Evolutionary conservation across 1,140 invertebrate genomes (phyloP), one percentile per base, ranked within the genome.

Genomic region (Myzus persicae): DNA sequence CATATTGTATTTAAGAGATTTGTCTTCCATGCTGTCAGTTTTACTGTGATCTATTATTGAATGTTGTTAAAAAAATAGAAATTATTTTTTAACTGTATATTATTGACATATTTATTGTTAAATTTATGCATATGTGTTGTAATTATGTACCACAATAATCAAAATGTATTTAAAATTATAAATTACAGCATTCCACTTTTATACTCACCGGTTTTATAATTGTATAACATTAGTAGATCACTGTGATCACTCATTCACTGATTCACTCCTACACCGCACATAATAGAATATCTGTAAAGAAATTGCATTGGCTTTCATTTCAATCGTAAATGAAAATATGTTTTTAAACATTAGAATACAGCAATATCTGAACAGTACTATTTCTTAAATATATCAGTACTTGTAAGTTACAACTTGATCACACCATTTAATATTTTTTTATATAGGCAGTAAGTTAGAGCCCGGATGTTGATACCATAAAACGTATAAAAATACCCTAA

Each of bases 31-130:
- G 36, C 67, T 92, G 18, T 81, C 81, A 82, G 42, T 82, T 36
- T 26, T 38, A 46, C 91, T 92, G 91, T 93, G 81, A 93, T 93
- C 44, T 93, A 42, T 93, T 92, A 42, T 67, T 90, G 89, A 90
- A 90, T 67, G 26, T 48, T 93, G 44, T 84, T 84, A n/a, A 84
- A 84, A 36, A 46, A 46, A 91, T n/a, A 40, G 38, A 6, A 84
- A 85, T 54, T 93, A n/a, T 20, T 91, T 59, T 76, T 91, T 91
- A 44, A 51, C 51, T 85, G n/a, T 93, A 38, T 54, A 92, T 54
- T 93, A 51, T 85, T 92, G n/a, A 92, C 48, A 84, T 84, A 51
- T 81, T 84, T 82, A 31, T 31, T 59, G n/a, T 85, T 54, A 84
- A 93, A 85, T 54, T 85, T 31, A 90, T 67, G 38, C 46, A 51